Base-by-base conservation (phyloP, 2,797 vertebrate genomes). In the Epinephelus coioides region DNA sequence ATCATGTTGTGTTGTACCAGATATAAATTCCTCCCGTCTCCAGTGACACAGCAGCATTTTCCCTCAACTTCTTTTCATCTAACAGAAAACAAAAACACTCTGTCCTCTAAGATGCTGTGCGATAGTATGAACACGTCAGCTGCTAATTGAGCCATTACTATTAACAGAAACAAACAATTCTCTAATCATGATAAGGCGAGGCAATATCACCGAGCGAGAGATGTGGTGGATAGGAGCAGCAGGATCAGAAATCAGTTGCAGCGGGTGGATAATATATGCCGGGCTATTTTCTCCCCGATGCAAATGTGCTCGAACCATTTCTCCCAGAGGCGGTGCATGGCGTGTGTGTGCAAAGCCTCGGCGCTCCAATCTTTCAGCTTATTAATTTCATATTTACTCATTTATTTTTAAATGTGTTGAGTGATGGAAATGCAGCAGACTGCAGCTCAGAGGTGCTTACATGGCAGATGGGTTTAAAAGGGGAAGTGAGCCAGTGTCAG, bases 321-420 rank as follows among this genome's bases (percentile, higher is more conserved):
- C 80, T 90, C 85, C 91, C 86, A 69, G 86, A 80, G 83, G 88
- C 79, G 47, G 64, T 18, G 63, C 74, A 9, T 53, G 47, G 76
- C 14, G 79, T 75, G 81, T 74, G 72, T 73, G 81, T 30, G 76
- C 85, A 46, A 76, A 78, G 84, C 76, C 86, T 75, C 40, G 12
- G 65, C 55, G 34, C 88, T 84, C 49, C 86, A 91, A 89, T 94
- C 89, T 89, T 88, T 86, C 87, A 88, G 85, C 89, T 92, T 91
- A 93, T 94, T 95, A 89, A 94, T 94, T 94, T 94, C 91, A 87
- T 94, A 95, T 95, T 94, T 94, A 93, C 90, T 93, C 89, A 93
- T 93, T 94, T 94, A 92, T 94, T 94, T 93, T 92, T 92, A 90
- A 91, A 93, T 61, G 87, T 62, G 76, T 73, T 84, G 91, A 90